These are phyloP conservation scores for Oreortyx pictus DNA, from an alignment of 2,797 vertebrate genomes.

Conservation along the genomic window DNA sequence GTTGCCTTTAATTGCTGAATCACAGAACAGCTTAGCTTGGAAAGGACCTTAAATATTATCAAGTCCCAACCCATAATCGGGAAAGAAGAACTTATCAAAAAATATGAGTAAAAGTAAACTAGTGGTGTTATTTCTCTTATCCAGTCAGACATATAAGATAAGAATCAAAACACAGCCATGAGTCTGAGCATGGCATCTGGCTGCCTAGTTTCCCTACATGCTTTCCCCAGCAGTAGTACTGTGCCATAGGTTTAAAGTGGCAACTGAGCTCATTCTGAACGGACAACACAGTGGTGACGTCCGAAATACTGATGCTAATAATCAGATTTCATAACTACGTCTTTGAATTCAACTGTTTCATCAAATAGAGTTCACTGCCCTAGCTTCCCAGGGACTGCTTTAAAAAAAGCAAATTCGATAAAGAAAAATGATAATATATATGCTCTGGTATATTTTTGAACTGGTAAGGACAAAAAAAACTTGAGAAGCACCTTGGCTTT, in stretches of 20 bases:
- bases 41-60: too few species aligned
- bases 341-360: neutral
- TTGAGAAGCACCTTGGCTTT: neutral
- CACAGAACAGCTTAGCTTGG: too few species aligned
- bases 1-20: neutral
- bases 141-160: neutral
- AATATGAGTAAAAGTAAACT: neutral
- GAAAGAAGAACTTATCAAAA: neutral
- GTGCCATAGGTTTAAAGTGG: neutral
- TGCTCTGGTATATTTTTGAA: neutral
- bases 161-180: neutral
- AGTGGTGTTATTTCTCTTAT: neutral
- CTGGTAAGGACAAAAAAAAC: neutral
- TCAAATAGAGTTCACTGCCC: neutral
- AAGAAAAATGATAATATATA: neutral
- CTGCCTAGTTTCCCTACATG: neutral
- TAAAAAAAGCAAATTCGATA: neutral
- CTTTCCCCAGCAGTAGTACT: neutral
- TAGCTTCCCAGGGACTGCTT: neutral
- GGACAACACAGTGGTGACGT: neutral
- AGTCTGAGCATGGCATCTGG: neutral
- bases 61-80: neutral
- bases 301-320: neutral
- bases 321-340: neutral
- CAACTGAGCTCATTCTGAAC: neutral